phyloP scores from a whole-genome alignment of 2,113 vertebrate genomes.

The Sclerurus mexicanus region DNA sequence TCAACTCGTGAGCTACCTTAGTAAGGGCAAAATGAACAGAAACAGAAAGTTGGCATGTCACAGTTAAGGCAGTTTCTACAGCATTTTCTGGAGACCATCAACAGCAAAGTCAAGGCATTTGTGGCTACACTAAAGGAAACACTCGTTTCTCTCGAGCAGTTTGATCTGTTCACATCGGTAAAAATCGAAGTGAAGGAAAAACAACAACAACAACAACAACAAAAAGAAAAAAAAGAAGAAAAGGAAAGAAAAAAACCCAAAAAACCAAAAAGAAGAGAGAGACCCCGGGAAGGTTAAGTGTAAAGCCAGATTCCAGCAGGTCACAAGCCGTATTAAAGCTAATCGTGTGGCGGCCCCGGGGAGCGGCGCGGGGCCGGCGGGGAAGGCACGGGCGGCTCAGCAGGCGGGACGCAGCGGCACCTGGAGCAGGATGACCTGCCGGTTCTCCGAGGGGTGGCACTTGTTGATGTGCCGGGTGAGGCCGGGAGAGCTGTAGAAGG shows the following conservation, averaged over 20 bases:
- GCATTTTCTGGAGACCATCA: conserved; percentile 83
- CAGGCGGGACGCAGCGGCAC: conserved; percentile 97
- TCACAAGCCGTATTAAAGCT: conserved; percentile 93
- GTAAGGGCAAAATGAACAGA: conserved; percentile 76
- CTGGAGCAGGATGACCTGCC: conserved; percentile 97
- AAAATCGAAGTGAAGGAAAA: not conserved
- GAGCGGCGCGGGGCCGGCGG: not conserved
- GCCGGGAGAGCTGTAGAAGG: conserved; percentile 98
- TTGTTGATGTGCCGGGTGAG: conserved; percentile 99
- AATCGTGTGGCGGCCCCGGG: conserved; percentile 42
- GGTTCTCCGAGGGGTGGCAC: conserved; percentile 98
- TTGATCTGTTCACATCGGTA: conserved; percentile 77
- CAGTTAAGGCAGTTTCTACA: conserved; percentile 96
- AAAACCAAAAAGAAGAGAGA: not conserved
- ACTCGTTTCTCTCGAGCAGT: conserved; percentile 69
- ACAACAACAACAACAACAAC: not conserved
- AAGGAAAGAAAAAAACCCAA: too few species aligned
- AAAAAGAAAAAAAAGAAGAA: not conserved
- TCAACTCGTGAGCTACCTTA: conserved; percentile 75
- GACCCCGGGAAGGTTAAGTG: conserved; percentile 43
- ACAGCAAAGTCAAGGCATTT: conserved; percentile 94
- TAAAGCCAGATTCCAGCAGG: conserved; percentile 84
- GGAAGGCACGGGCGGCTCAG: conserved; percentile 76
- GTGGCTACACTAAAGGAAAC: conserved; percentile 91
- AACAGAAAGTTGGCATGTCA: conserved; percentile 71